These are phyloP conservation scores for Agrotis exclamationis DNA, from an alignment of 2,888 invertebrate species.

Conservation along the genomic window DNA sequence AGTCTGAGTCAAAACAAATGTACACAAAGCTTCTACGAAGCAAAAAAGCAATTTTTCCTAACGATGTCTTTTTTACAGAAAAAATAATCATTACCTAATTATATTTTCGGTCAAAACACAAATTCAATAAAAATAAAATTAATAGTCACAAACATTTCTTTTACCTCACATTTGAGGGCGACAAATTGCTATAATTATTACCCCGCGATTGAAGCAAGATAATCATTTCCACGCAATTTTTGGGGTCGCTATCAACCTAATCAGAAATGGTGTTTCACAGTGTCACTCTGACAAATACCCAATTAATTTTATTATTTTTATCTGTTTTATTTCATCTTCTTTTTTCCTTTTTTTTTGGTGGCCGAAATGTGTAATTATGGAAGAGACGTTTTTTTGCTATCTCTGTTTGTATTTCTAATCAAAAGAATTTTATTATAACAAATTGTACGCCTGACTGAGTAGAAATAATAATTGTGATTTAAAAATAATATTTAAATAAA, in stretches of 20 bases:
- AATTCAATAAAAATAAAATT: constrained; percentile 58
- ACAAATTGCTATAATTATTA: constrained; percentile 86
- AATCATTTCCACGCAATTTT: constrained; percentile 80
- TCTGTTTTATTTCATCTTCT: constrained; percentile 66
- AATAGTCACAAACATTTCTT: constrained; percentile 56
- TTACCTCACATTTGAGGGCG: constrained; percentile 70
- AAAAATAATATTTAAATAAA: too few relatives aligned
- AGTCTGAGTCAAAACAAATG: too few relatives aligned
- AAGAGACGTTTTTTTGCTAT: neutral
- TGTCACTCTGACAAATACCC: constrained; percentile 80
- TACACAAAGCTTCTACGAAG: too few relatives aligned
- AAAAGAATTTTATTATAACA: neutral
- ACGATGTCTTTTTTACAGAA: neutral
- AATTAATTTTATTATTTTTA: constrained; percentile 77
- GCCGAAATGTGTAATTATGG: constrained; percentile 24
- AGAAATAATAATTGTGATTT: neutral
- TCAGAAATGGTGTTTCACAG: constrained; percentile 77
- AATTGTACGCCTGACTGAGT: neutral
- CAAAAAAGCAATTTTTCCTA: too few relatives aligned
- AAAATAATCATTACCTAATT: neutral
- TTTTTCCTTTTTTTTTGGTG: constrained; percentile 33
- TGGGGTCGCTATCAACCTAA: constrained; percentile 77
- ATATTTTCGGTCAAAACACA: constrained; percentile 13
- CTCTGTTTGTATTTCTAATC: neutral
- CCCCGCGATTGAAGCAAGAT: constrained; percentile 73